These are phyloP conservation scores for Crotalus tigris DNA, from an alignment of 2,113 vertebrate species.

Conservation along the genomic window DNA sequence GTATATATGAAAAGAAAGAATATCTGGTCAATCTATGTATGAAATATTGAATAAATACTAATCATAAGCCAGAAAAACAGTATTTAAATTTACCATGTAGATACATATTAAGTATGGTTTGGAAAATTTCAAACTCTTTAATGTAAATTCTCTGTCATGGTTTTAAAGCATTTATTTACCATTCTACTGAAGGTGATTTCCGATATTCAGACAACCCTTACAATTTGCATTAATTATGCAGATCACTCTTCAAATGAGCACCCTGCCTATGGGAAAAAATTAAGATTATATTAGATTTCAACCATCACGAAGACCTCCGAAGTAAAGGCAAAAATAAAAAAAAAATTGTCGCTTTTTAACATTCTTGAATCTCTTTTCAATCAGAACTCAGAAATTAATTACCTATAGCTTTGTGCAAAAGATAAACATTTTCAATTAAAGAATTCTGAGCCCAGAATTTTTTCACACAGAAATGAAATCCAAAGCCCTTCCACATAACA, in stretches of 20 bases:
- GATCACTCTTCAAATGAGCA: background rate
- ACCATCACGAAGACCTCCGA: background rate
- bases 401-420: background rate
- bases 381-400: background rate
- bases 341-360: background rate
- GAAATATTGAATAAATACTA: background rate
- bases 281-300: background rate
- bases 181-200: conserved; percentile 4
- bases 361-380: background rate
- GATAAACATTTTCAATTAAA: background rate
- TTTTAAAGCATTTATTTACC: conserved; percentile 1
- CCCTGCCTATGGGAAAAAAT: background rate
- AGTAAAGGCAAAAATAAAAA: background rate
- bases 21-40: background rate
- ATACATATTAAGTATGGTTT: background rate
- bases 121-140: background rate
- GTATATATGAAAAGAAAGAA: background rate
- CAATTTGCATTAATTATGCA: background rate
- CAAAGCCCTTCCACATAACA: background rate
- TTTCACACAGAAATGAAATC: background rate
- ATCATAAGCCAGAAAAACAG: background rate
- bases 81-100: background rate
- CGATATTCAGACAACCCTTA: background rate
- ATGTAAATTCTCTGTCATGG: background rate
- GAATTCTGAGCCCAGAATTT: background rate